phyloP scores from a whole-genome alignment of 2,888 invertebrate genomes.

The Tenthredo livida region DNA sequence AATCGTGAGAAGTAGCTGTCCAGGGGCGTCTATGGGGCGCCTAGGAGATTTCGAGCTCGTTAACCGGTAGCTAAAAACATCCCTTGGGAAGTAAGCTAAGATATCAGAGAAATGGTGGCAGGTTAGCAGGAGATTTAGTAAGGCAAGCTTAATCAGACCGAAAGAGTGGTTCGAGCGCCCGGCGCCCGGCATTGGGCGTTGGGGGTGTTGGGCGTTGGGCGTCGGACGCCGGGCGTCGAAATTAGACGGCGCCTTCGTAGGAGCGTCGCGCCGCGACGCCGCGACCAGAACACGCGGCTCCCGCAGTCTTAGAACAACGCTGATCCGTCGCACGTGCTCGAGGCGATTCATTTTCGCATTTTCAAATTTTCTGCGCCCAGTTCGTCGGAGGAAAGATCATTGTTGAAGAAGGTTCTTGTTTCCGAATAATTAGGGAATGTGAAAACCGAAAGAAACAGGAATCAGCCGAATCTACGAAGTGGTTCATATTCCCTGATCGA shows the following conservation, averaged over 20 bases:
- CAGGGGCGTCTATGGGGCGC: constrained; percentile 47
- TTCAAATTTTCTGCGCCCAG: neutral
- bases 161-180: constrained; percentile 35
- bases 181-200: constrained; percentile 50
- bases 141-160: constrained; percentile 56
- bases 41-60: constrained; percentile 53
- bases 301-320: constrained; percentile 35
- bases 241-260: constrained; percentile 62
- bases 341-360: constrained; percentile 15
- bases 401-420: neutral
- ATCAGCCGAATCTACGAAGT: neutral
- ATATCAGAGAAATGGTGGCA: constrained; percentile 48
- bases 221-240: constrained; percentile 55
- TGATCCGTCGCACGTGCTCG: constrained; percentile 43
- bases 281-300: constrained; percentile 60
- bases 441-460: neutral
- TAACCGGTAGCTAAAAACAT: constrained; percentile 40
- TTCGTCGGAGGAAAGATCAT: neutral
- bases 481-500: neutral
- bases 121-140: constrained; percentile 54
- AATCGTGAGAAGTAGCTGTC: constrained; percentile 11
- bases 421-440: neutral
- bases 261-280: constrained; percentile 55
- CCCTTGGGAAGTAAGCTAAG: constrained; percentile 36
- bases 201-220: constrained; percentile 37